Base-by-base conservation (phyloP, 1,140 invertebrate species). In the Neotoxoptera formosana region DNA sequence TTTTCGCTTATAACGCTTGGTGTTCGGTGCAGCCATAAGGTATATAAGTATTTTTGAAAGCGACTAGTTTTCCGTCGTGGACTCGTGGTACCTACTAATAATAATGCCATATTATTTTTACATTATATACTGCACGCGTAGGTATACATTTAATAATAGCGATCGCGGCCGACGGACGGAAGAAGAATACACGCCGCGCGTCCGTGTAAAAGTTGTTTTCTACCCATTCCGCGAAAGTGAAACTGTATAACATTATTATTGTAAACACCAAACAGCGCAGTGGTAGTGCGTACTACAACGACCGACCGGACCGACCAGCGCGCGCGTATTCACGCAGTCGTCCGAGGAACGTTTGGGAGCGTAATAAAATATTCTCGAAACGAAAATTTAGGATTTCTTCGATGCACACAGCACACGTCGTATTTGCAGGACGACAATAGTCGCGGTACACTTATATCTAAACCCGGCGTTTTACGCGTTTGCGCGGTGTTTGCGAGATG, bases 151-250 rank as follows among this genome's bases (percentile, higher is more conserved):
- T 76, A 76, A n/a, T 67, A 67, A 53, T 87, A 14, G 45, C 83
- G 86, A 48, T 34, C 20, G n/a, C 9, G 2, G 36, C 87, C 17
- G n/a, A 2, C n/a, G 20, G n/a, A 87, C 20, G 48, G 14, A 89
- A 53, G 48, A 89, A 89, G 47, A 48, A n/a, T 47, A 9, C 48
- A 48, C n/a, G n/a, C 34, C 25, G n/a, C 87, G 51, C 20, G 1
- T 6, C 14, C 34, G 21, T 53, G 87, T 89, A 89, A 89, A 89
- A 89, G 87, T 89, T 89, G 87, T 89, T 89, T 76, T 89, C 48
- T 53, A 53, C 48, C n/a, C 34, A 89, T 89, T 89, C 14, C 17
- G 60, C 87, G 87, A 89, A 53, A 89, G 87, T 89, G 87, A 89
- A 89, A 89, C 48, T 53, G 20, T 53, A 76, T 76, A 76, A 76